Percentiles rank a stretch among this genome's conserved stretches.
Evolutionary conservation across 2,113 vertebrate genomes (phyloP).

Genomic region (Oreotrochilus melanogaster): DNA sequence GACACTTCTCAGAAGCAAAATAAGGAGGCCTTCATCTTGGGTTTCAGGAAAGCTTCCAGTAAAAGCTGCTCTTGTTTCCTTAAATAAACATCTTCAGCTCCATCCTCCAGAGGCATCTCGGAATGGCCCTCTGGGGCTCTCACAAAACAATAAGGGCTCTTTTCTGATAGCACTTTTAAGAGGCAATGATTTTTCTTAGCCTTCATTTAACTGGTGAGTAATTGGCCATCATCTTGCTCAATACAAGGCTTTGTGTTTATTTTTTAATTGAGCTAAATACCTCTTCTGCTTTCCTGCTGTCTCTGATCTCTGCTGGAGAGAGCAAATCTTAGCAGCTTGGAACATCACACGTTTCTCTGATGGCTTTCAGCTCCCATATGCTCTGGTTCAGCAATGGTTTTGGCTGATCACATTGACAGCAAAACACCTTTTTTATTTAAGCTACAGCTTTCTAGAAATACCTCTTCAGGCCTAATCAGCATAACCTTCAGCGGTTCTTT

Average conservation of each 20-base stretch:
- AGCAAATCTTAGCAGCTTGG: constrained; percentile 22
- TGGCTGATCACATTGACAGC: constrained; percentile 34
- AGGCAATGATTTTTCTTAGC: not conserved
- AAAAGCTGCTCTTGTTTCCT: not conserved
- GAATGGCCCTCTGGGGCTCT: not conserved
- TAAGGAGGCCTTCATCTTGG: not conserved
- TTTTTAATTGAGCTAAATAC: constrained; percentile 17
- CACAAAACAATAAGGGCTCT: not conserved
- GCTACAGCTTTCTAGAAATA: constrained; percentile 52
- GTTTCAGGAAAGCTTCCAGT: not conserved
- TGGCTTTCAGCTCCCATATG: constrained; percentile 33
- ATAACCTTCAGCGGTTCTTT: constrained; percentile 60
- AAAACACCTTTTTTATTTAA: constrained; percentile 48
- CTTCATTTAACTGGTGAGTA: not conserved
- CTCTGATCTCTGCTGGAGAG: constrained; percentile 31
- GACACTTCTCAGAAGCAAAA: not conserved
- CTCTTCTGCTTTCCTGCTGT: not conserved
- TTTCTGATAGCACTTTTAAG: not conserved
- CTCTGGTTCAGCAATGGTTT: constrained; percentile 19
- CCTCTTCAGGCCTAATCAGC: constrained; percentile 56
- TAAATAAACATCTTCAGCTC: not conserved
- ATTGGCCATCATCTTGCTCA: not conserved
- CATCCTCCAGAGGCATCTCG: not conserved
- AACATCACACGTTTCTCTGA: not conserved
- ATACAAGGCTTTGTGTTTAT: not conserved